Percentiles rank a stretch among this genome's conserved stretches.
Conservation (phyloP, 2,113 vertebrate species). For the Aphelocoma coerulescens region DNA sequence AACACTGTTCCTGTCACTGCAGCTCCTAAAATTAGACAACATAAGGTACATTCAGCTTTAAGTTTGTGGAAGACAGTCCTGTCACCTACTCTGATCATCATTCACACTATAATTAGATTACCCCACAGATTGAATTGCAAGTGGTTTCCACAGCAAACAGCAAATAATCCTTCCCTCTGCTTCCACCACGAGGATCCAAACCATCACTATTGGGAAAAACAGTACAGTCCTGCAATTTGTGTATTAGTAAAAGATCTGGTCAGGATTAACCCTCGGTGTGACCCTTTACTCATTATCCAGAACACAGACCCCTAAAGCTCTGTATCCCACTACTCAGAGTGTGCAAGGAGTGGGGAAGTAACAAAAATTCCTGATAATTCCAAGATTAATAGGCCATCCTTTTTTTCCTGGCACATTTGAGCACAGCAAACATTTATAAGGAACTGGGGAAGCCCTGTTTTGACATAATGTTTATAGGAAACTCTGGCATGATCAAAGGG, state of each 20-base stretch:
- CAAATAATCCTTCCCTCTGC: constrained; percentile 1
- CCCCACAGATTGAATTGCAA: constrained; percentile 50
- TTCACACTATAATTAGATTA: constrained; percentile 61
- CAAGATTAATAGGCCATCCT: neutral
- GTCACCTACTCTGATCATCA: constrained; percentile 47
- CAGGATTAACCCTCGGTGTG: neutral
- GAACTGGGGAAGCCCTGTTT: neutral
- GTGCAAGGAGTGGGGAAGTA: neutral
- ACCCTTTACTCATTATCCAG: neutral
- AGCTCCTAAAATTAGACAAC: constrained; percentile 36
- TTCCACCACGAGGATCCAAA: neutral
- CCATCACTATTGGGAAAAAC: neutral
- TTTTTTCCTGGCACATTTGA: neutral
- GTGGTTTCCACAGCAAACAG: constrained; percentile 45
- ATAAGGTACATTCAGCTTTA: constrained; percentile 6
- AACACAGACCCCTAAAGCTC: neutral
- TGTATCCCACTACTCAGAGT: neutral
- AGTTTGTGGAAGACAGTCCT: constrained; percentile 3
- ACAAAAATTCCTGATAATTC: neutral
- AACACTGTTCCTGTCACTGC: neutral
- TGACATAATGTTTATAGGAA: neutral
- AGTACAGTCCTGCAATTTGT: neutral
- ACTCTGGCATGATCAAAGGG: neutral
- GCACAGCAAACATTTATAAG: neutral
- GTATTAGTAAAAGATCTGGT: neutral